Conservation (phyloP, 2,888 invertebrate species). For the Acrobasis repandana region DNA sequence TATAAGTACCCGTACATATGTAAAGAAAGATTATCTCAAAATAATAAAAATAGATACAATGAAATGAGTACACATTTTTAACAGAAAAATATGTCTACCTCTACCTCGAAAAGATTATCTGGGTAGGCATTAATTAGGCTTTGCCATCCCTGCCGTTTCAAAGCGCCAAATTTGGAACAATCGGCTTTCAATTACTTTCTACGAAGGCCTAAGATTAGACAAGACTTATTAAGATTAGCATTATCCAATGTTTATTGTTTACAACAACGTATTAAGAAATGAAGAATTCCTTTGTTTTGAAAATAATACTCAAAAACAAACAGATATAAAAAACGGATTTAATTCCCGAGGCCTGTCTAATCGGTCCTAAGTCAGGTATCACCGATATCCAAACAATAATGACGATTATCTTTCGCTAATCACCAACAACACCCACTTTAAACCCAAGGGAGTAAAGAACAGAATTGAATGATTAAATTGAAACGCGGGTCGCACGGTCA, state of each 20-base stretch:
- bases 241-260: not conserved
- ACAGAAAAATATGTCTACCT: too few species aligned
- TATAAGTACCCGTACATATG: too few species aligned
- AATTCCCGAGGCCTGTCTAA: slow-evolving; percentile 7
- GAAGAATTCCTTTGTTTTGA: slow-evolving; percentile 3
- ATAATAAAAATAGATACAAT: too few species aligned
- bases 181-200: not conserved
- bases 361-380: not conserved
- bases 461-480: slow-evolving; percentile 26
- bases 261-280: not conserved
- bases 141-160: not conserved
- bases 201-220: not conserved
- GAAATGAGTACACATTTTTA: too few species aligned
- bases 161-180: not conserved
- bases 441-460: slow-evolving; percentile 33
- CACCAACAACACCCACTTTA: slow-evolving; percentile 36
- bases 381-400: slow-evolving; percentile 30
- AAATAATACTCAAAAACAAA: slow-evolving; percentile 8
- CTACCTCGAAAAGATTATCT: not conserved
- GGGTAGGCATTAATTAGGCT: too few species aligned
- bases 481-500: slow-evolving; percentile 59
- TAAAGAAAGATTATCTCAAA: too few species aligned
- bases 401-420: slow-evolving; percentile 68
- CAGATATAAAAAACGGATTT: not conserved
- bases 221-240: not conserved